These are phyloP conservation scores for Homarus gammarus DNA, from an alignment of 2,888 invertebrate genomes.

Conservation along the genomic window DNA sequence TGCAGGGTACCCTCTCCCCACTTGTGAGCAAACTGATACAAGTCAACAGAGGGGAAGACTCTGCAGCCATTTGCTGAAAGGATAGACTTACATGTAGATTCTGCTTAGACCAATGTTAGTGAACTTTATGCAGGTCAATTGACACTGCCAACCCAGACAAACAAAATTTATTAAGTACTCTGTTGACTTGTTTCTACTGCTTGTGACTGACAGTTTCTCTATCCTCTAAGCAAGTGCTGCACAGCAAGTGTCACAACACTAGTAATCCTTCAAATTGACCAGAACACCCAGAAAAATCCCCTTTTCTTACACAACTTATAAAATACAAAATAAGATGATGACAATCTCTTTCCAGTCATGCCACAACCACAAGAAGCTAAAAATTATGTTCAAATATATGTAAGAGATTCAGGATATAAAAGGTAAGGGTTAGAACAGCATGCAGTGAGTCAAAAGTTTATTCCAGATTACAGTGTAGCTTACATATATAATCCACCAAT, in stretches of 20 bases:
- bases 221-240: conserved; percentile 70
- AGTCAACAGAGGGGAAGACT: conserved; percentile 61
- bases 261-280: not conserved
- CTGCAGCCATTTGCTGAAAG: conserved; percentile 58
- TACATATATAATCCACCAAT: conserved; percentile 37
- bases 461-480: conserved; percentile 54
- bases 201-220: conserved; percentile 71
- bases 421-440: conserved; percentile 63
- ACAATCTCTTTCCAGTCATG: conserved; percentile 16
- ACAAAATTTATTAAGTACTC: conserved; percentile 32
- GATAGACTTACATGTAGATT: conserved; percentile 42
- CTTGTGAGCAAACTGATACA: conserved; percentile 54
- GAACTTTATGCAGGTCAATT: not conserved
- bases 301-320: not conserved
- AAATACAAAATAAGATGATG: not conserved
- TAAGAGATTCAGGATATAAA: not conserved
- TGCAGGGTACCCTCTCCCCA: conserved; percentile 61
- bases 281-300: not conserved
- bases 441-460: conserved; percentile 62
- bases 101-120: not conserved
- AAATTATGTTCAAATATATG: conserved; percentile 13
- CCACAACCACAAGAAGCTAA: conserved; percentile 6
- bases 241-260: conserved; percentile 22
- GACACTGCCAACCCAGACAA: not conserved
- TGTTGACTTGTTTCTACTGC: conserved; percentile 65